These are phyloP conservation scores for Varecia variegata DNA, from an alignment of 2,797 vertebrate species.

Conservation along the genomic window DNA sequence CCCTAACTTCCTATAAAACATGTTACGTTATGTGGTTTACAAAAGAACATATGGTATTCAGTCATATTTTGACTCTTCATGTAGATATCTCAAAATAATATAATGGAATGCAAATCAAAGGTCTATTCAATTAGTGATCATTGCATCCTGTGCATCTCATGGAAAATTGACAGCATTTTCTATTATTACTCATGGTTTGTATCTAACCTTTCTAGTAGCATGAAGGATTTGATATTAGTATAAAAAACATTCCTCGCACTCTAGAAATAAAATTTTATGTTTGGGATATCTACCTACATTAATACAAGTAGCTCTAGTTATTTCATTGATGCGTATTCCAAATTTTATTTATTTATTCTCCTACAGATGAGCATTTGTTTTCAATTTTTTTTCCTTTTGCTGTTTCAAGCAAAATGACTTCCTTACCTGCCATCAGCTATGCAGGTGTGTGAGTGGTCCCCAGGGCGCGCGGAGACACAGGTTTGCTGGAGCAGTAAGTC, in stretches of 20 bases:
- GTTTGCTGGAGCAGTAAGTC: not conserved
- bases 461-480: accelerated
- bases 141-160: not conserved
- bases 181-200: not conserved
- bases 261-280: not conserved
- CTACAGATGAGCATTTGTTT: not conserved
- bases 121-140: not conserved
- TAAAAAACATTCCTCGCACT: not conserved
- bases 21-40: not conserved
- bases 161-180: not conserved
- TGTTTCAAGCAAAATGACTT: not conserved
- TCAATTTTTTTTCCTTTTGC: not conserved
- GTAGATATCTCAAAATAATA: not conserved
- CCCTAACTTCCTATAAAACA: not conserved
- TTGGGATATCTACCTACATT: not conserved
- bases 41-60: not conserved
- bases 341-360: not conserved
- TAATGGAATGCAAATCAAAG: not conserved
- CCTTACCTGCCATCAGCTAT: not conserved
- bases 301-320: not conserved
- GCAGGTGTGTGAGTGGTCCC: not conserved
- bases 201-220: not conserved
- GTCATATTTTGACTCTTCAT: not conserved
- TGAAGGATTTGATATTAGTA: not conserved
- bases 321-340: not conserved